Base-by-base conservation (phyloP, 2,113 vertebrate genomes). In the Serinus canaria region DNA sequence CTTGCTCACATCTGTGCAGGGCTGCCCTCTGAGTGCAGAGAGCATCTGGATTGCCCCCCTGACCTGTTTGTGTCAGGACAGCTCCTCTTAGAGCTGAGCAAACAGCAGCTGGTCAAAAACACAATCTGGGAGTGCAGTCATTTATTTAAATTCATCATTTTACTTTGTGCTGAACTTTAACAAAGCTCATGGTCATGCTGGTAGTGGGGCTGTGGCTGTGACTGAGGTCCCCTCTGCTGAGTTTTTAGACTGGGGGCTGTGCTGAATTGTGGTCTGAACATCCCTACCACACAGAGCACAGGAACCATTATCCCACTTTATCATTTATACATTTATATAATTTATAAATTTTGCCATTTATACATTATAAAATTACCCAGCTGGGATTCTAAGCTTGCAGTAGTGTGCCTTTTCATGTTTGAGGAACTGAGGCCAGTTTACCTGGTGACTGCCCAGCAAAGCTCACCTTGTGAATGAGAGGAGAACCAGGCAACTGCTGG, bases 121-220 rank as follows among this genome's bases (percentile, higher is more conserved):
- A 3, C 56, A 28, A 55, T n/a, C 7, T 35, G 22, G 10, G 31
- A 33, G 23, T 5, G 10, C 9, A 25, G 15, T 11, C 52, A 31
- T 60, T 62, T 70, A 5, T 69, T 56, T 30, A 14, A 83, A 53
- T 11, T 63, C 8, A 7, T 35, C 0, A 0, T 70, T 27, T 82
- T 30, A 7, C 23, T 28, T 33, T 2, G 0, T 3, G 6, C 6
- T 41, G 63, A 15, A 23, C 25, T 37, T 47, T 19, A 74, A 8
- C 15, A 52, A 31, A 63, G 7, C 11, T 64, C 31, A 5, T 0
- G 0, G 33, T 39, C 5, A 0, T 12, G 60, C 55, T 43, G 24
- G 43, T 10, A 4, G 18, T 28, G 33, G 46, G 12, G 8, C 1
- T 16, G 33, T 39, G 59, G 33, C 52, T 67, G 67, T 41, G 18